Base-by-base conservation (phyloP, 2,888 invertebrate genomes). In the Drosophila lutescens region DNA sequence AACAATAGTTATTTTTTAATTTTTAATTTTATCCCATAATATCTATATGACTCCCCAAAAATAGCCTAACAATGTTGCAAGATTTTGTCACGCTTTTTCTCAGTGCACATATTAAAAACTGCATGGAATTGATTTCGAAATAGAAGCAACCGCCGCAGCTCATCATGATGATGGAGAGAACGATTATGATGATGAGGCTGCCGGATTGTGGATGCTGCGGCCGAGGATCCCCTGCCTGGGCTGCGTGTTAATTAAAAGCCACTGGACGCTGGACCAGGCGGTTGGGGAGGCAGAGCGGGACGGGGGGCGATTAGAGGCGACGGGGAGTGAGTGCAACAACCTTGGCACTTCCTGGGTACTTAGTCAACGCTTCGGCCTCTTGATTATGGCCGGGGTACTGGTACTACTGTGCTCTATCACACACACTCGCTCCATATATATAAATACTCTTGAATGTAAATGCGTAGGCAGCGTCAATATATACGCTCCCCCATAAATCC, bases 341-440 rank as follows among this genome's bases (percentile, higher is more conserved):
- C 89, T 86, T 86, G 86, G 80, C 84, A 87, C 85, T 84, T 84
- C 83, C 89, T 84, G 83, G 79, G 76, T 84, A 84, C 89, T 88
- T 84, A 87, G 89, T 89, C 89, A 85, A 74, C 76, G 73, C 71
- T 65, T 40, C 53, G 75, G 83, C 54, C 83, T 73, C 89, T 89
- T 84, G 86, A 84, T 87, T 78, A 74, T 84, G 67, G 38, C 53
- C 49, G 51, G 44, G 30, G 46, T 10, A 23, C 43, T 20, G 43
- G 20, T 4, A 17, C 17, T 12, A 43, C 38, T 38, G 12, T 0
- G 32, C 43, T 69, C 63, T 44, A 46, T 26, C 44, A 44, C 44
- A 43, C 51, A 44, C 50, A 20, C 41, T 58, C 41, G 32, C 8
- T 65, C 34, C 26, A 30, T 20, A 66, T 17, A 66, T 66, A 66